Evolutionary conservation across 1,140 invertebrate genomes (phyloP).

Genomic region (Papilio xuthus): DNA sequence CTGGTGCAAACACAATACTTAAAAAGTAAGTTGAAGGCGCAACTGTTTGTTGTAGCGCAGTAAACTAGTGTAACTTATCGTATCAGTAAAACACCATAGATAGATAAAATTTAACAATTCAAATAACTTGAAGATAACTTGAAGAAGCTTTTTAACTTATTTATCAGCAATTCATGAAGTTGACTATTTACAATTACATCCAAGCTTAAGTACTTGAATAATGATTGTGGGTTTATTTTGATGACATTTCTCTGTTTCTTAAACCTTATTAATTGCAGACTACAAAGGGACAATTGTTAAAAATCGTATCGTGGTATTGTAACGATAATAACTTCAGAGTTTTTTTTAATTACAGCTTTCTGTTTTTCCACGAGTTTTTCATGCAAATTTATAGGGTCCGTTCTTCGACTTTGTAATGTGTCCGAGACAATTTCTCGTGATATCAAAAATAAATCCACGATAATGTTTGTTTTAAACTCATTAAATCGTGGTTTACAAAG

Average conservation of each 20-base stretch:
- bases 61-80: neutral
- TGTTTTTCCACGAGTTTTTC: neutral
- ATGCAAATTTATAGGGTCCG: neutral
- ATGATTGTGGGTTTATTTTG: neutral
- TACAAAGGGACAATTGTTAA: neutral
- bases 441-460: neutral
- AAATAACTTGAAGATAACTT: too few species aligned
- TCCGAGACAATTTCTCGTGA: neutral
- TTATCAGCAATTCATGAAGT: too few species aligned
- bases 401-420: neutral
- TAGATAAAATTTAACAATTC: too few species aligned
- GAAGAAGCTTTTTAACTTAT: too few species aligned
- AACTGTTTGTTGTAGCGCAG: neutral
- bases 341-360: neutral
- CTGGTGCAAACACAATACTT: too few species aligned
- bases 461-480: conserved; percentile 10
- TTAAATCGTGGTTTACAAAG: neutral
- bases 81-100: too few species aligned
- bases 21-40: neutral
- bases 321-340: neutral
- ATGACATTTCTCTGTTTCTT: neutral
- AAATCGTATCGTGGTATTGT: neutral
- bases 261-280: neutral
- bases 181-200: too few species aligned
- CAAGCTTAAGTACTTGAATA: too few species aligned